Percentiles rank a stretch among this genome's conserved stretches.
Conservation (phyloP, 2,888 invertebrate genomes). For the Amblyjoppa proteus region DNA sequence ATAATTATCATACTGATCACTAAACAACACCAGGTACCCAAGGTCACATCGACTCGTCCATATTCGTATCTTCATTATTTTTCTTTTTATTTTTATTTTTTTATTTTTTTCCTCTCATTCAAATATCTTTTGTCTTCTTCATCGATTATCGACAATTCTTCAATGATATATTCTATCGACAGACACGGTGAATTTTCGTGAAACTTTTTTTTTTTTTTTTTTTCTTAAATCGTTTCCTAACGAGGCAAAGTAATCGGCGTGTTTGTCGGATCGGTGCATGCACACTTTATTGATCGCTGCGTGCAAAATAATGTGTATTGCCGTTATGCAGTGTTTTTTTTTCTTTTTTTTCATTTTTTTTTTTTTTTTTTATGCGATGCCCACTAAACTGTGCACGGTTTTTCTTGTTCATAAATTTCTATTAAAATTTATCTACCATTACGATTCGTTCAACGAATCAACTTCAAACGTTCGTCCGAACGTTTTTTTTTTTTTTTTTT, state of each 20-base stretch:
- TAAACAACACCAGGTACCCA: conserved; percentile 59
- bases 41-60: not conserved
- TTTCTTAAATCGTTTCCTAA: not conserved
- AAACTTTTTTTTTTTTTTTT: not conserved
- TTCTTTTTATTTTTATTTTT: not conserved
- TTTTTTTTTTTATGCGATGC: conserved; percentile 19
- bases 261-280: conserved; percentile 7
- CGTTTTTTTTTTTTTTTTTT: conserved; percentile 26
- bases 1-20: conserved; percentile 33
- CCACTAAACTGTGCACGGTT: conserved; percentile 44
- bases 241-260: conserved; percentile 9
- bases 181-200: conserved; percentile 1
- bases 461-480: conserved; percentile 45
- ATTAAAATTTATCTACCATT: conserved; percentile 44
- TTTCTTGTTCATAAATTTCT: conserved; percentile 44
- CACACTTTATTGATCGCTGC: conserved; percentile 10
- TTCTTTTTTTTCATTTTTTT: conserved; percentile 14
- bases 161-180: not conserved
- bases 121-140: conserved; percentile 1
- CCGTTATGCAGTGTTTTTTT: conserved; percentile 33
- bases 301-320: conserved; percentile 33
- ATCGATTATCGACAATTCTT: not conserved
- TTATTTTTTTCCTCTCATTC: not conserved
- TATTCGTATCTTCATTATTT: conserved; percentile 6
- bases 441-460: conserved; percentile 66